phyloP scores from a whole-genome alignment of 2,888 invertebrate species.

The Oegoconia quadripuncta region DNA sequence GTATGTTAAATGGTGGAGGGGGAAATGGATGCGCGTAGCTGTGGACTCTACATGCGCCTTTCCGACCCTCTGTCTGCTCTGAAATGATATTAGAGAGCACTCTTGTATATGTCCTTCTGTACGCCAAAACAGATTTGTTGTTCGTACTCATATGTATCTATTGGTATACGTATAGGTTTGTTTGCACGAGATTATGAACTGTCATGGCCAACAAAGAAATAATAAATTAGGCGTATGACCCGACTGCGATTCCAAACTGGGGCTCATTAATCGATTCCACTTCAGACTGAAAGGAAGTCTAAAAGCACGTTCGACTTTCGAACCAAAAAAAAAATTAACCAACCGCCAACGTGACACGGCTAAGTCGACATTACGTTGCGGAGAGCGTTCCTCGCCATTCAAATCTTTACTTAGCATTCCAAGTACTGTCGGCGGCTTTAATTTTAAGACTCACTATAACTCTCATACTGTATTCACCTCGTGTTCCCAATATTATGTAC shows the following conservation, averaged over 20 bases:
- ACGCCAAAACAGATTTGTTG: constrained; percentile 12
- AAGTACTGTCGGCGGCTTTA: constrained; percentile 60
- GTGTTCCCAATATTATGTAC: constrained; percentile 66
- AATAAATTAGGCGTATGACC: constrained; percentile 22
- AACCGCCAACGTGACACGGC: constrained; percentile 49
- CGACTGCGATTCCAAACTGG: constrained; percentile 36
- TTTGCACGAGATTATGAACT: neutral
- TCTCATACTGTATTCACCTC: constrained; percentile 64
- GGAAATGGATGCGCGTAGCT: constrained; percentile 39
- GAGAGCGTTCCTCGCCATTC: constrained; percentile 52
- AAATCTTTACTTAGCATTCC: constrained; percentile 72
- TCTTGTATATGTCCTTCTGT: constrained; percentile 39
- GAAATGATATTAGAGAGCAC: constrained; percentile 55
- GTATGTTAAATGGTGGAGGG: constrained; percentile 41
- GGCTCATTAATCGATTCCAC: constrained; percentile 53
- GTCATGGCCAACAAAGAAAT: neutral
- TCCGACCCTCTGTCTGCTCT: constrained; percentile 54
- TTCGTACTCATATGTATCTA: no score
- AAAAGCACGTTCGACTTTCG: constrained; percentile 50
- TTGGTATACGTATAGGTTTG: no score
- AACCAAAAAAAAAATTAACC: constrained; percentile 47
- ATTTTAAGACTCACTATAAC: constrained; percentile 66
- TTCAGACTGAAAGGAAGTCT: constrained; percentile 43
- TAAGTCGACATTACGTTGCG: constrained; percentile 55
- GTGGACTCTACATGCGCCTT: constrained; percentile 55